A percentile compares a stretch with the other conserved stretches of the same genome.
Conservation (phyloP, 2,888 invertebrate species). For the Pterostichus niger region DNA sequence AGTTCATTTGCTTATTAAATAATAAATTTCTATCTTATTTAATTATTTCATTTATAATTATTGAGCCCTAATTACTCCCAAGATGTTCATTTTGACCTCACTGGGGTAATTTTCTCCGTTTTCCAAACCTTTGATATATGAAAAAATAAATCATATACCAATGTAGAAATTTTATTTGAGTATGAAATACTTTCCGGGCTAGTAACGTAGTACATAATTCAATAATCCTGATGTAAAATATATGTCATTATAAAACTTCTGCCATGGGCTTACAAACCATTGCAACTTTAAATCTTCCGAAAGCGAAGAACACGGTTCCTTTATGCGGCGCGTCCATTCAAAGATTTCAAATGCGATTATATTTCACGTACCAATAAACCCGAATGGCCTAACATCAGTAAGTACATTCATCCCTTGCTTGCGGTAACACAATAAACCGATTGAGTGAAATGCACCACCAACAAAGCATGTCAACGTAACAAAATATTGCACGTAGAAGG, state of each 20-base stretch:
- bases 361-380: conserved; percentile 55
- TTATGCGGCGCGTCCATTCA: not conserved
- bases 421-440: conserved; percentile 30
- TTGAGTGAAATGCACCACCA: conserved; percentile 23
- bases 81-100: too few species aligned
- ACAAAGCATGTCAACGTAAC: not conserved
- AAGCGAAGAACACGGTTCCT: not conserved
- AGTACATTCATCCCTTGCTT: conserved; percentile 25
- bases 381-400: conserved; percentile 39
- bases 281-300: conserved; percentile 6
- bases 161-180: too few species aligned
- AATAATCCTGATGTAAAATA: conserved; percentile 19
- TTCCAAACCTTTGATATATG: too few species aligned
- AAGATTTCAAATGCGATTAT: conserved; percentile 52
- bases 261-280: not conserved
- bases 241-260: conserved; percentile 15
- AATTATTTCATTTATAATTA: too few species aligned
- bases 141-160: too few species aligned
- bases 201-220: conserved; percentile 5
- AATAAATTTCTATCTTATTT: too few species aligned
- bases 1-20: too few species aligned
- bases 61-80: too few species aligned
- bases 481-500: too few species aligned
- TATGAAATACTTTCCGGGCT: too few species aligned
- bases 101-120: too few species aligned